Conservation (phyloP, 92 coral and sea anemone species). For the Actinostola sp. region DNA sequence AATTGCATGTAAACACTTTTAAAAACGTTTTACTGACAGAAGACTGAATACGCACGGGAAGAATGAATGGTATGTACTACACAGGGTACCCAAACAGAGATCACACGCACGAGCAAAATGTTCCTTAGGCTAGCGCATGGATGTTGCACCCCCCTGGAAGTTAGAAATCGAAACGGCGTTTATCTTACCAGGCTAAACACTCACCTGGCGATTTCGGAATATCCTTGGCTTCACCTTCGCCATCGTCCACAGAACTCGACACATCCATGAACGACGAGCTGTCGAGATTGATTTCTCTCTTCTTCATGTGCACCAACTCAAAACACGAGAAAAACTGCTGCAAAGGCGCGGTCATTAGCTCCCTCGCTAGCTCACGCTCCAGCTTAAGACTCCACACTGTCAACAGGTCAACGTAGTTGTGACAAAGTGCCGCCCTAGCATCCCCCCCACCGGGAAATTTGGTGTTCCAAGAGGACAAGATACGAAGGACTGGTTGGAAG, state of each 20-base stretch:
- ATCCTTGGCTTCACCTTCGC: background rate
- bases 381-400: conserved; percentile 78
- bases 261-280: conserved; percentile 34
- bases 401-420: conserved; percentile 81
- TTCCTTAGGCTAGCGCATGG: no score
- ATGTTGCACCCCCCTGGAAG: no score
- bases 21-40: no score
- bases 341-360: conserved; percentile 80
- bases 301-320: conserved; percentile 77
- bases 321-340: conserved; percentile 92
- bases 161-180: no score
- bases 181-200: no score
- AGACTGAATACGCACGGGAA: no score
- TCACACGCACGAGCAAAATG: no score
- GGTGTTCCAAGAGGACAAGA: conserved; percentile 78
- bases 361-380: conserved; percentile 88
- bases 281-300: conserved; percentile 48
- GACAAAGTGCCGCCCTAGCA: conserved; percentile 86
- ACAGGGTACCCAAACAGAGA: no score
- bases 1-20: no score
- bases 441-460: conserved; percentile 89
- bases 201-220: conserved; percentile 26
- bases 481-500: conserved; percentile 84
- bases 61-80: no score
- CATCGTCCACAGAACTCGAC: conserved; percentile 6